phyloP scores from a whole-genome alignment of 2,113 vertebrate species.

The human (Homo sapiens) region DNA sequence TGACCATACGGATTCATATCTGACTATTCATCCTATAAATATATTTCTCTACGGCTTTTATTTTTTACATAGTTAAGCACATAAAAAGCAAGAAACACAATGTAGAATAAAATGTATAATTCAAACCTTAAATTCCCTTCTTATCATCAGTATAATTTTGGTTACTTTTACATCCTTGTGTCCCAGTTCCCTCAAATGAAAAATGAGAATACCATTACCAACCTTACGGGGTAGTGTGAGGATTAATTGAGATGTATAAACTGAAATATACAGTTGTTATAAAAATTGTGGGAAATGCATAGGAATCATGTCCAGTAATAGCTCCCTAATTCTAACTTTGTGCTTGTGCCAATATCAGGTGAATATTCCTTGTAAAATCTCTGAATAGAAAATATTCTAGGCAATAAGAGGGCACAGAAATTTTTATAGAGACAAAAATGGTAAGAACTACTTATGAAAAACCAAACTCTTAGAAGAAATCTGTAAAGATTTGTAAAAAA shows the following conservation, averaged over 20 bases:
- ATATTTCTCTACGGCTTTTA: conserved; percentile 34
- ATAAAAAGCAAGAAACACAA: conserved; percentile 41
- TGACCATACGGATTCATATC: conserved; percentile 50
- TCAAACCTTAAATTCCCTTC: neutral
- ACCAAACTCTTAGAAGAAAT: neutral
- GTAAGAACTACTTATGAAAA: neutral
- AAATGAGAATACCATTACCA: neutral
- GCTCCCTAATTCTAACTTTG: neutral
- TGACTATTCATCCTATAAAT: conserved; percentile 42
- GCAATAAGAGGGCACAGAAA: neutral
- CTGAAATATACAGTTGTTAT: neutral
- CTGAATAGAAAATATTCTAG: neutral
- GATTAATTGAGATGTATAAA: neutral
- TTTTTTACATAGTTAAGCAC: conserved; percentile 46
- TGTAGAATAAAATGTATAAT: neutral
- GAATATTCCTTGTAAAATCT: neutral
- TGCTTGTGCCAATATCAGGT: neutral
- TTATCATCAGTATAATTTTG: conserved; percentile 14
- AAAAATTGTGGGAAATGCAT: neutral
- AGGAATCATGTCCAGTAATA: neutral
- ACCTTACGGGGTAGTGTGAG: neutral
- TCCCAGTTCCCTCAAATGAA: neutral
- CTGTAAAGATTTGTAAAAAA: neutral
- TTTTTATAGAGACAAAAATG: neutral
- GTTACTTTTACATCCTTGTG: neutral